Evolutionary conservation across 2,113 vertebrate genomes (phyloP).

Genomic region (Microtus pennsylvanicus): DNA sequence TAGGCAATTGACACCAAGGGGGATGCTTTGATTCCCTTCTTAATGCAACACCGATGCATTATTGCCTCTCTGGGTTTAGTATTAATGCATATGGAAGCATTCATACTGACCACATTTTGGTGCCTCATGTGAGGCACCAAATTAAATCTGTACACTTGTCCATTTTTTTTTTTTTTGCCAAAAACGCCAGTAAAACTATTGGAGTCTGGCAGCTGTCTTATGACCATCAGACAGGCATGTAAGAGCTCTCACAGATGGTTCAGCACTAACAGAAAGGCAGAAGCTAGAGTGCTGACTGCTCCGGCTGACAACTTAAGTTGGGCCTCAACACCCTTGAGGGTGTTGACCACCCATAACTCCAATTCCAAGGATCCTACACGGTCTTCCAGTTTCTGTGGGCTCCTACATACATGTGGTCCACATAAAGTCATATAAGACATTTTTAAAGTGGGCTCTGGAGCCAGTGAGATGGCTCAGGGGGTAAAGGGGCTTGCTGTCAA

Average conservation of each 20-base stretch:
- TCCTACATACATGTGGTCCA: too few relatives aligned
- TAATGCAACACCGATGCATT: not conserved
- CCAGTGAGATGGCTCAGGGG: not conserved
- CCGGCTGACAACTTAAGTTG: too few relatives aligned
- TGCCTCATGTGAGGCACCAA: not conserved
- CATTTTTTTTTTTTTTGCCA: not conserved
- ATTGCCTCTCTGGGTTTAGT: not conserved
- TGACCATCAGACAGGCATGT: not conserved
- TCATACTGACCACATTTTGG: not conserved
- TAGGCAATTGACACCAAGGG: not conserved
- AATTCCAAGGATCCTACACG: not conserved
- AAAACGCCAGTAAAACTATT: not conserved
- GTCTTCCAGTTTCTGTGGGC: not conserved
- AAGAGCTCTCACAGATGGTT: not conserved
- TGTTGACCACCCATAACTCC: not conserved
- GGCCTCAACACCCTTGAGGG: not conserved
- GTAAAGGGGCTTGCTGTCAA: not conserved
- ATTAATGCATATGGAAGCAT: too few relatives aligned
- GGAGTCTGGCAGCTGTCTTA: not conserved
- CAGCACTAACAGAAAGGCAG: not conserved
- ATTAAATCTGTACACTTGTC: not conserved
- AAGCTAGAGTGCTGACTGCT: not conserved
- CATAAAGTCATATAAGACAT: not conserved
- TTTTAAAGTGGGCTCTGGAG: not conserved
- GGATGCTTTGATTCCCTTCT: not conserved